phyloP scores from a whole-genome alignment of 2,797 vertebrate genomes.

The Cynodonichthys magdalenae region DNA sequence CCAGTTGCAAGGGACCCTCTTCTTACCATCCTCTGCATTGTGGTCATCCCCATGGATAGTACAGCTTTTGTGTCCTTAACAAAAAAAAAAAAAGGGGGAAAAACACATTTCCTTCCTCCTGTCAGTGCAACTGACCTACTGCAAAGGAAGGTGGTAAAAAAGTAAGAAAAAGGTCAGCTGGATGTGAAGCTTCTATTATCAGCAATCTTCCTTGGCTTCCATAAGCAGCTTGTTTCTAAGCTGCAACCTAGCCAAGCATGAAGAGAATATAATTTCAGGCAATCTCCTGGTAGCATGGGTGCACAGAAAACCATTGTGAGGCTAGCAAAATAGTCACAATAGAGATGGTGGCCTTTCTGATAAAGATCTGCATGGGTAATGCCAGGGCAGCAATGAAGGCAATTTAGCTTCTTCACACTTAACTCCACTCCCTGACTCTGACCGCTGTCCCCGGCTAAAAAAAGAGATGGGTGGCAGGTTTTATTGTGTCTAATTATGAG shows the following conservation, averaged over 20 bases:
- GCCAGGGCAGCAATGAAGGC: slow-evolving; percentile 81
- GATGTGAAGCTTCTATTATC: slow-evolving; percentile 96
- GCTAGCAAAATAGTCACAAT: slow-evolving; percentile 84
- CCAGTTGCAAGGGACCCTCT: slow-evolving; percentile 53
- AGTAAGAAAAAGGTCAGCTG: slow-evolving; percentile 88
- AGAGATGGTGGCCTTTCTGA: slow-evolving; percentile 78
- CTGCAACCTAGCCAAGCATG: slow-evolving; percentile 93
- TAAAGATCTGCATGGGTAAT: slow-evolving; percentile 88
- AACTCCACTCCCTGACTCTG: slow-evolving; percentile 69
- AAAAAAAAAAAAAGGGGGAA: slow-evolving; percentile 66
- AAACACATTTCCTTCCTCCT: slow-evolving; percentile 78
- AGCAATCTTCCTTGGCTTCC: slow-evolving; percentile 90
- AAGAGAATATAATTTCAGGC: slow-evolving; percentile 98
- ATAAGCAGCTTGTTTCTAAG: slow-evolving; percentile 91
- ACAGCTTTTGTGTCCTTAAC: slow-evolving; percentile 70
- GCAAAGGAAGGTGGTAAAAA: slow-evolving; percentile 60
- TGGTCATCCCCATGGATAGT: slow-evolving; percentile 64
- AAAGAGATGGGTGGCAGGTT: slow-evolving; percentile 78
- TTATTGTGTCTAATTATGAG: slow-evolving; percentile 78
- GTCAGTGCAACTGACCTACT: slow-evolving; percentile 79
- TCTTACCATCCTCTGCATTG: slow-evolving; percentile 48
- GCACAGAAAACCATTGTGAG: slow-evolving; percentile 85
- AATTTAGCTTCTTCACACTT: slow-evolving; percentile 75
- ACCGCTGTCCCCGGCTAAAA: slow-evolving; percentile 75
- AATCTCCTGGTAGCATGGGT: slow-evolving; percentile 86